Base-by-base conservation (phyloP, 2,888 invertebrate genomes). In the Rhabditophanes sp. region DNA sequence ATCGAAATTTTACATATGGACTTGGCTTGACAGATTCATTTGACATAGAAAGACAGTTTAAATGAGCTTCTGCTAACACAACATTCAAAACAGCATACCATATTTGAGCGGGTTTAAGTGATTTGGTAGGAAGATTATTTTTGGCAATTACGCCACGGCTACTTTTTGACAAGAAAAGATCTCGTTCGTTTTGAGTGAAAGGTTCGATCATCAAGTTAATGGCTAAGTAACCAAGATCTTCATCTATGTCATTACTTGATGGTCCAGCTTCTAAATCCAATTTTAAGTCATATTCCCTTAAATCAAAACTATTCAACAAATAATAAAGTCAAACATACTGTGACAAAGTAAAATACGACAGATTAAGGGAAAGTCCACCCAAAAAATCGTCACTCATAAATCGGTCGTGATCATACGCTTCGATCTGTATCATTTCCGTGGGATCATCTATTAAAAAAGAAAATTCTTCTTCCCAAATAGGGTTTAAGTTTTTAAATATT, bases 61-160 rank as follows among this genome's bases (percentile, higher is more conserved):
- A 23, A 17, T 30, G 35, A 8, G 85, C 90, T 68, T 93, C 88
- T 16, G 93, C 82, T 46, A 96, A 73, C n/a, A 90, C 79, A 52
- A 93, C 82, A 39, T 88, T 93, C 22, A 96, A 87, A 37, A 88
- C 84, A 2, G 84, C 83, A 65, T 82, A 84, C 90, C 90, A 93
- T 65, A 87, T 82, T 70, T 90, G 88, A 18, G 40, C 39, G 5
- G 40, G n/a, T n/a, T n/a, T n/a, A n/a, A n/a, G n/a, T n/a, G n/a
- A n/a, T n/a, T n/a, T n/a, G n/a, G n/a, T n/a, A n/a, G n/a, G n/a
- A n/a, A n/a, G n/a, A n/a, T n/a, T 33, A 7, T 30, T 38, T 22
- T 53, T 47, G 9, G 50, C 31, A n/a, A 56, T 20, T 6, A 56
- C 36, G n/a, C 53, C 53, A 12, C 53, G 35, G 4, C 26, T 35